Base-by-base conservation (phyloP, 2,888 invertebrate species). In the Ormyrus nitidulus region DNA sequence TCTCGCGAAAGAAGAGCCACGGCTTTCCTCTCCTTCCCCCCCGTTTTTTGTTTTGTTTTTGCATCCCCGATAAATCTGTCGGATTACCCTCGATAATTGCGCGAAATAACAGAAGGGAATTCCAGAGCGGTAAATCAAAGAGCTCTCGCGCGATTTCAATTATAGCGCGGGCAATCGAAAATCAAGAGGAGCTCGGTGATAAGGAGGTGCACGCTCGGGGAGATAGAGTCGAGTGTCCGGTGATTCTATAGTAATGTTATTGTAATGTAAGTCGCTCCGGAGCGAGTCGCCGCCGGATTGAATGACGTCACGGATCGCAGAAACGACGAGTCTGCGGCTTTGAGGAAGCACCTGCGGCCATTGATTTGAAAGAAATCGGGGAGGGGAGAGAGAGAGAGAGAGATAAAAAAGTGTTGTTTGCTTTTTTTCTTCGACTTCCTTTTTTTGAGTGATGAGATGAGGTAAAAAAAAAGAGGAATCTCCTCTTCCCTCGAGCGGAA, bases 181-280 rank as follows among this genome's bases (percentile, higher is more conserved):
- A 64, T 64, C 9, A 51, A 70, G 34, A 68, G 48, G 54, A n/a
- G 19, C 19, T 19, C 19, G 13, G 13, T 48, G 73, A 73, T 73
- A 73, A 78, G 54, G 70, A 66, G 56, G 59, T 6, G 6, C 34
- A 34, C 64, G 54, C 10, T 9, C n/a, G 44, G 62, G 62, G 62
- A 10, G 62, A 10, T 11, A 46, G 62, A 10, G 10, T 7, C 46
- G 34, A 54, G n/a, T 2, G 34, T 11, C 34, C 68, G 7, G 8
- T 34, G 66, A 75, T 77, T 48, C 13, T 77, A 64, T 71, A 51
- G 19, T 64, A 56, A 77, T 64, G 77, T 77, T 77, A 73, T 73
- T 73, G 73, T 73, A 79, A 79, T 61, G 73, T 69, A 78, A 78
- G 78, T 68, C 71, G 77, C 13, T 48, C 5, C 6, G n/a, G 44